Evolutionary conservation across 2,113 vertebrate genomes (phyloP).

Genomic region (Prochilodus magdalenae): DNA sequence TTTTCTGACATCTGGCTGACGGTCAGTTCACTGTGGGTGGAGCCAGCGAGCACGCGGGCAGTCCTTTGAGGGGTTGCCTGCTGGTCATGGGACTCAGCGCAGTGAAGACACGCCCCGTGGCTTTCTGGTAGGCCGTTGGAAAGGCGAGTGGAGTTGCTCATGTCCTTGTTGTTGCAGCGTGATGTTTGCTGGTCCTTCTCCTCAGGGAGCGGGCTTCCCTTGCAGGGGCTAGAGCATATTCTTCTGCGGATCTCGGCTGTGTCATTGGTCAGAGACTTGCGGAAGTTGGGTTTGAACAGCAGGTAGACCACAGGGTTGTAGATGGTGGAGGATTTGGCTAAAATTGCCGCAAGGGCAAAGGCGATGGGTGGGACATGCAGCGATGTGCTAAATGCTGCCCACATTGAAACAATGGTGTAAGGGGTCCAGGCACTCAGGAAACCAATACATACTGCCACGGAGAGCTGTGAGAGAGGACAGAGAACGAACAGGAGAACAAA

Average conservation of each 20-base stretch:
- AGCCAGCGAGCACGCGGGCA: conserved; percentile 38
- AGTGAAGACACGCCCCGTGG: conserved; percentile 44
- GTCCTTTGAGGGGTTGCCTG: conserved; percentile 36
- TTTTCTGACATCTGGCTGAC: conserved; percentile 53
- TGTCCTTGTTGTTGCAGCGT: conserved; percentile 39
- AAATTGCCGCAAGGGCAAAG: conserved; percentile 70
- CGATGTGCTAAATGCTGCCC: conserved; percentile 64
- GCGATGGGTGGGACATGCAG: conserved; percentile 65
- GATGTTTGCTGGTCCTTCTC: background rate
- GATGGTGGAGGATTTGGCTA: conserved; percentile 76
- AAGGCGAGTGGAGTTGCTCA: conserved; percentile 44
- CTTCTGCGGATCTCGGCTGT: conserved; percentile 40
- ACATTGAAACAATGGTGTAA: conserved; percentile 71
- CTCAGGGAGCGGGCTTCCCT: conserved; percentile 19
- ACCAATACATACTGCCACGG: conserved; percentile 73
- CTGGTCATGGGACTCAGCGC: conserved; percentile 18
- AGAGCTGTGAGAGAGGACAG: conserved; percentile 64
- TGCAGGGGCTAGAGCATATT: conserved; percentile 42
- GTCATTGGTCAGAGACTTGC: conserved; percentile 60
- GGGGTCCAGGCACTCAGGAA: conserved; percentile 78
- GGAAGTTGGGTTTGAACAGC: conserved; percentile 78
- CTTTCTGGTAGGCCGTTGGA: conserved; percentile 49
- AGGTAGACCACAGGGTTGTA: conserved; percentile 78
- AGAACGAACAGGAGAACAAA: background rate
- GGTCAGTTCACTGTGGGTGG: conserved; percentile 47